Evolutionary conservation across 2,888 invertebrate species (phyloP).

Genomic region (Zeuzera pyrina): DNA sequence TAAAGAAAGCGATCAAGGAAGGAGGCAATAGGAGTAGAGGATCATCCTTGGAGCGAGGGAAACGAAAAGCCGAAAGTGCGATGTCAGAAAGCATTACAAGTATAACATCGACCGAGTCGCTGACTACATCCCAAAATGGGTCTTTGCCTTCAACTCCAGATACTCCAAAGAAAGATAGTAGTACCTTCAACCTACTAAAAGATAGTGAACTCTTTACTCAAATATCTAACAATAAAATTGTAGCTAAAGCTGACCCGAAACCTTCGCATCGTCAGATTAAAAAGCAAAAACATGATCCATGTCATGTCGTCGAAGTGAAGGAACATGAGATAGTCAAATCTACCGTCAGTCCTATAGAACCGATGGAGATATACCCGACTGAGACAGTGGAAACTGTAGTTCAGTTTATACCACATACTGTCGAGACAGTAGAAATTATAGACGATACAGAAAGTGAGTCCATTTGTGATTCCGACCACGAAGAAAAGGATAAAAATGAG

Average conservation of each 20-base stretch:
- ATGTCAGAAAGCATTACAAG: slow-evolving; percentile 20
- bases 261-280: slow-evolving; percentile 17
- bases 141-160: slow-evolving; percentile 38
- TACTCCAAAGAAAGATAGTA: slow-evolving; percentile 60
- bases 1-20: slow-evolving; percentile 42
- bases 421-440: slow-evolving; percentile 69
- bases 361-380: slow-evolving; percentile 58
- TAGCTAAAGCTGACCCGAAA: slow-evolving; percentile 23
- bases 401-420: slow-evolving; percentile 67
- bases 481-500: slow-evolving; percentile 12
- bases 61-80: slow-evolving; percentile 21
- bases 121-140: slow-evolving; percentile 19
- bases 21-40: slow-evolving; percentile 37
- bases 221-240: slow-evolving; percentile 70
- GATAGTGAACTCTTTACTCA: slow-evolving; percentile 80
- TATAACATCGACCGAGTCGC: slow-evolving; percentile 31
- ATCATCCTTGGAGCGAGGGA: slow-evolving; percentile 34
- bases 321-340: slow-evolving; percentile 80
- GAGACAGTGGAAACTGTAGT: slow-evolving; percentile 68
- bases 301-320: slow-evolving; percentile 78
- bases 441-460: slow-evolving; percentile 66
- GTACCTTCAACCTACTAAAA: slow-evolving; percentile 76
- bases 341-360: slow-evolving; percentile 58
- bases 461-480: slow-evolving; percentile 33
- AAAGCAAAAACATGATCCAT: slow-evolving; percentile 30